Base-by-base conservation (phyloP, 2,888 invertebrate species). In the Desoria tigrina region DNA sequence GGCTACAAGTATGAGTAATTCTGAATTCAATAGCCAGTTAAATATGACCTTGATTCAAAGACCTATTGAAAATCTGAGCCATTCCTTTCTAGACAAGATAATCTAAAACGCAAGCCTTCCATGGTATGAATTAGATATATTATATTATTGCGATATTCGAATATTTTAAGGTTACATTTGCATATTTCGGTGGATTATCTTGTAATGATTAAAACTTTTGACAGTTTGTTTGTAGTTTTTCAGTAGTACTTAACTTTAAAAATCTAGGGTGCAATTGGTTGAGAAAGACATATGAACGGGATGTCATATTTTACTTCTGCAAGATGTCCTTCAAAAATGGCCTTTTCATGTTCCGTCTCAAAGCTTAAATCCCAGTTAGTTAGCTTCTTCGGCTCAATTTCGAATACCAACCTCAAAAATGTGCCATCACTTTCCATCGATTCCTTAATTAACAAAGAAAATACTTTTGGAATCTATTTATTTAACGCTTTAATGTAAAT, bases 291-390 rank as follows among this genome's bases (percentile, higher is more conserved):
- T 37, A 73, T 71, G 61, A 73, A 73, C 1, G 68, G 73, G 14
- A 68, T 57, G 37, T 63, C 58, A 2, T 2, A 14, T 39, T 65
- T 66, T 18, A 62, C 45, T 26, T 55, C 67, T 9, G 56, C 23
- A 14, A 72, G 37, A 51, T 42, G 62, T 53, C 56, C 32, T 18
- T 59, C 45, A 60, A 72, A 72, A 24, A 54, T 49, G 7, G 37
- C 21, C 53, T 67, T 70, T 55, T 76, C 76, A n/a, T 45, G 62
- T 23, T 63, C 63, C 0, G 76, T 74, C 56, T 76, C 76, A 63
- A 76, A 76, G 14, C 65, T 60, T 2, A 76, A 49, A 50, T 74
- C 74, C 76, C 76, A 76, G 49, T 63, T 60, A 1, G 61, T 27
- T 26, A 67, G 55, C 60, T 66, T 23, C 32, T 60, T 45, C 16